Base-by-base conservation (phyloP, 2,113 vertebrate genomes). In the Pleuronectes platessa region DNA sequence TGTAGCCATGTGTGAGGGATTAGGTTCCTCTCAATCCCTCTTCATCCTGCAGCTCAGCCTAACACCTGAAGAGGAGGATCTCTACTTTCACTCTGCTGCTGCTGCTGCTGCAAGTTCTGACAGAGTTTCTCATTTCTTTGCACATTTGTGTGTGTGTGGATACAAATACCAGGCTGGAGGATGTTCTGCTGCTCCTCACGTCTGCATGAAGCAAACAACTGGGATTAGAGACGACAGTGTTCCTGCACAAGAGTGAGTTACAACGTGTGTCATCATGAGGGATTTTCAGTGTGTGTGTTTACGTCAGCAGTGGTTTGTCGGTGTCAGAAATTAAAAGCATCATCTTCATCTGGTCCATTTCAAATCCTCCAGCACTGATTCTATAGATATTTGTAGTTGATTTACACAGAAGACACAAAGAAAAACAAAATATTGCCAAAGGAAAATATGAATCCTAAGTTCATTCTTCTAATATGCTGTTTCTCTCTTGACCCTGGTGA, bases 21-120 rank as follows among this genome's bases (percentile, higher is more conserved):
- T 90, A 92, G 55, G 82, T 42, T 88, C 86, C 55, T 88, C 84
- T 79, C 87, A 91, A 92, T 89, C 90, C 89, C 61, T 81, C 80
- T 27, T 90, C 47, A 91, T 90, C 90, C 90, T 55, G 20, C 86
- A 74, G 85, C 84, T 91, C 78, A 90, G 3, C 20, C 73, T 11
- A 47, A 76, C 80, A 82, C 78, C 76, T 78, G 85, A 42, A 81
- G 73, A 81, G 62, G 11, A 23, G 18, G 60, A 74, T 77, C 76
- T 53, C 68, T 58, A 61, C 89, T 82, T 77, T 88, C 84, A 70
- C 79, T 79, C 82, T 68, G 23, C 63, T 4, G 60, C 82, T 68
- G 23, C 63, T 4, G 60, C 63, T 35, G 35, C 35, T 37, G 35
- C 35, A 56, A 60, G 37, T 12, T 11, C 26, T 26, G 1, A 35